These are phyloP conservation scores for Lymantria monacha DNA, from an alignment of 2,888 invertebrate species.

Conservation along the genomic window DNA sequence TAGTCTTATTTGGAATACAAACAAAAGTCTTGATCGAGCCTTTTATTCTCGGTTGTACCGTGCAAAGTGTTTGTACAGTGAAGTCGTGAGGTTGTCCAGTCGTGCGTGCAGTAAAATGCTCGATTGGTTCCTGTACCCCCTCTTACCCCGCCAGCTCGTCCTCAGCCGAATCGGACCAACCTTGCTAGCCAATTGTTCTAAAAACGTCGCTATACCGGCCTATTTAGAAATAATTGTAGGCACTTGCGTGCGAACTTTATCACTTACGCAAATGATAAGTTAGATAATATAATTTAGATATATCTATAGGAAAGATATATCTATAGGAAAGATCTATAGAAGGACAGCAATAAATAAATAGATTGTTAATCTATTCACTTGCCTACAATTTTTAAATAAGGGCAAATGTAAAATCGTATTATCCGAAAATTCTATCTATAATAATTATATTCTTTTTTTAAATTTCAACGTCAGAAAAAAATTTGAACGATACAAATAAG, in stretches of 20 bases:
- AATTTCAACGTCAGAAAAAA: too few relatives aligned
- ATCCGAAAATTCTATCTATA: too few relatives aligned
- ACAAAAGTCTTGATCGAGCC: constrained; percentile 31
- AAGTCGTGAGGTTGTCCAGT: constrained; percentile 60
- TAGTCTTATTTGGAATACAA: constrained; percentile 29
- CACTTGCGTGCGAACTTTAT: constrained; percentile 1
- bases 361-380: too few relatives aligned
- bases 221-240: constrained; percentile 21
- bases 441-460: too few relatives aligned
- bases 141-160: constrained; percentile 30
- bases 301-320: not conserved
- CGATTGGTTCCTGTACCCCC: constrained; percentile 54
- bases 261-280: not conserved
- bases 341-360: too few relatives aligned
- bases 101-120: constrained; percentile 71
- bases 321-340: not conserved
- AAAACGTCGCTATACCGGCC: constrained; percentile 11
- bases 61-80: constrained; percentile 55
- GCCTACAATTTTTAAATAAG: too few relatives aligned
- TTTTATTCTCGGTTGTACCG: constrained; percentile 40
- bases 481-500: too few relatives aligned
- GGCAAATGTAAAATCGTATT: too few relatives aligned
- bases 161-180: constrained; percentile 45
- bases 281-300: not conserved
- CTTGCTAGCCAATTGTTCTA: constrained; percentile 29